Base-by-base conservation (phyloP, 1,140 invertebrate species). In the Ridgeia piscesae region DNA sequence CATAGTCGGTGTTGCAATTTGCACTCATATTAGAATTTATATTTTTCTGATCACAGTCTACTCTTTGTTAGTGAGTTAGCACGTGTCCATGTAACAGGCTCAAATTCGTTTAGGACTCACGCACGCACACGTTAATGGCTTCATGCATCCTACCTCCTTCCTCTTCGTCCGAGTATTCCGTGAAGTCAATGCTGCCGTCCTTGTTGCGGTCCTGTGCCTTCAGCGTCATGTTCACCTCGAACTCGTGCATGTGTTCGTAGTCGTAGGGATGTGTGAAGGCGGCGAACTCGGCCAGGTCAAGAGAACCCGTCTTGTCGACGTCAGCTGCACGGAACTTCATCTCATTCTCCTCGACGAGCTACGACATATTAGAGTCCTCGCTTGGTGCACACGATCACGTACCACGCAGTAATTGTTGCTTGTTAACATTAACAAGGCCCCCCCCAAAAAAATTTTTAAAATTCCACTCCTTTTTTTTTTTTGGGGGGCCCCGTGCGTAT, bases 261-360 rank as follows among this genome's bases (percentile, higher is more conserved):
- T 99, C 98, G 96, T 99, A 98, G 0, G 99, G 99, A 96, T 99
- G 98, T 88, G 98, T 97, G 95, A 99, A 99, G 14, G 97, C 97
- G 94, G 98, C 96, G 96, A 98, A 99, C 96, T 99, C 99, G 34
- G 97, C 96, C 35, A 96, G 94, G 94, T 97, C 97, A 42, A 99
- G 96, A 90, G 96, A 95, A 4, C 97, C 98, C 96, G 99, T 98
- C 89, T 97, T 97, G 95, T 99, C 97, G 34, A 96, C 94, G 96
- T 99, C 99, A 6, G 99, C 99, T 11, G 97, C 97, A 92, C 97
- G 95, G 96, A 99, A 99, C 95, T 99, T 97, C 91, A 97, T 96
- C 95, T 98, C 97, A 95, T 99, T 99, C 95, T 99, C 98, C 92
- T 94, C 92, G 27, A 97, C 92, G 94, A 97, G 94, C 95, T 96